Base-by-base conservation (phyloP, 2,888 invertebrate genomes). In the Agonopterix arenella region DNA sequence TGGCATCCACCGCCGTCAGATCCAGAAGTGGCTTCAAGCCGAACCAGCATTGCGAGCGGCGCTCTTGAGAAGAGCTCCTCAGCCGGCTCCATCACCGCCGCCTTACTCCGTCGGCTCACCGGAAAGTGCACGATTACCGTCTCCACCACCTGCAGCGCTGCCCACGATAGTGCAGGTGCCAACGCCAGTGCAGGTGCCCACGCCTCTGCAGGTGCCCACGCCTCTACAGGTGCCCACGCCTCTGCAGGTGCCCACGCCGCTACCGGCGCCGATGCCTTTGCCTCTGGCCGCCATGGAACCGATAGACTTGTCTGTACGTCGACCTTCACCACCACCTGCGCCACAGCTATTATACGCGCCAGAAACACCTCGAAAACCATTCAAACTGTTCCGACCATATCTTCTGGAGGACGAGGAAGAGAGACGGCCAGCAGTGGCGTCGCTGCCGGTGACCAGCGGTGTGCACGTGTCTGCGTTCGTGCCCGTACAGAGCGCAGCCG, bases 21-120 rank as follows among this genome's bases (percentile, higher is more conserved):
- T 97, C 62, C 96, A 97, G 83, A 96, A 97, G 90, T 97, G 96
- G 96, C 86, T 97, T 59, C 96, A 96, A 83, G 95, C 94, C 68
- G 96, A 96, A 80, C 92, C 93, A 54, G 93, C 93, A 74, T 84
- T 96, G 57, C 91, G 96, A 66, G 94, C 93, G 54, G 93, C 93
- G 62, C 93, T 95, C 47, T 58, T 85, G 54, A 76, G 89, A 57
- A 69, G 88, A 60, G 85, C 84, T 43, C 88, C 89, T 16, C 86
- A 88, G 59, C 85, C 88, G 43, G 89, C 89, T 7, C 86, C 88
- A 5, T 88, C 88, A 13, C 88, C 88, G 36, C 88, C 88, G 9
- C 88, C 88, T 2, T 86, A 84, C 58, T 71, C 83, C 45, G 85
- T 68, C 42, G 82, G 83, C 8, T 84, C 86, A 16, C 84, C 88